A percentile compares a stretch with the other conserved stretches of the same genome.
These are phyloP conservation scores for Catalaphyllia jardinei DNA, from an alignment of 64 coral and sea anemone genomes.

Conservation along the genomic window DNA sequence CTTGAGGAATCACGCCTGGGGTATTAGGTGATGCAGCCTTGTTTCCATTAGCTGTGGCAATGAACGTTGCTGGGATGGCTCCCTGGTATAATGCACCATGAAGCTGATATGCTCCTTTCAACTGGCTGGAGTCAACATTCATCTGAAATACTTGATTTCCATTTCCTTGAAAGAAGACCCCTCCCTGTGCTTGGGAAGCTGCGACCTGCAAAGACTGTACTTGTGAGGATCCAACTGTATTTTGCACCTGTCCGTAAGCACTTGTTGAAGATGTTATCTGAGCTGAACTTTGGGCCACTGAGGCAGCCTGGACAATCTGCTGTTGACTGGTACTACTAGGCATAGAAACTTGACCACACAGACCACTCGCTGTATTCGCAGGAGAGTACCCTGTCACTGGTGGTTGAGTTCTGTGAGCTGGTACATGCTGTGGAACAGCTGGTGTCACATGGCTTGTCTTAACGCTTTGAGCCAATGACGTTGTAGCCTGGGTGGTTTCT, in stretches of 20 bases:
- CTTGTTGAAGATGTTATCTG: conserved; percentile 1
- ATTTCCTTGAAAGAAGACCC: conserved; percentile 47
- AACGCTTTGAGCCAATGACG: conserved; percentile 13
- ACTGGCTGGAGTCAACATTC: conserved; percentile 49
- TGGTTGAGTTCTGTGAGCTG: conserved; percentile 2
- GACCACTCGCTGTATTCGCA: not conserved
- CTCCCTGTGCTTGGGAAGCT: conserved; percentile 41
- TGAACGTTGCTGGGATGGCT: conserved; percentile 38
- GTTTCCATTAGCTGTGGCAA: conserved; percentile 28
- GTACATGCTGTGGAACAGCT: conserved; percentile 11
- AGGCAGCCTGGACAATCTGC: not conserved
- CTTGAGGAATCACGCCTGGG: conserved; percentile 34
- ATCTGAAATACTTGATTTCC: conserved; percentile 61
- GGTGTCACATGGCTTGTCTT: not conserved
- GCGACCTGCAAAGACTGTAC: conserved; percentile 6
- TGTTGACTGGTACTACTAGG: not conserved
- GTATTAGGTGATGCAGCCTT: conserved; percentile 36
- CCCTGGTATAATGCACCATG: conserved; percentile 62
- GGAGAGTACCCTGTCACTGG: not conserved
- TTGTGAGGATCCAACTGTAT: conserved; percentile 1
- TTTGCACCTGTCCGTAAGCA: conserved; percentile 10
- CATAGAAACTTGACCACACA: not conserved
- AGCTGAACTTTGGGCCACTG: not conserved
- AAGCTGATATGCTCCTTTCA: conserved; percentile 63
- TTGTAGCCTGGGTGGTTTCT: not conserved